phyloP scores from a whole-genome alignment of 2,113 vertebrate genomes.

The Otis tarda region DNA sequence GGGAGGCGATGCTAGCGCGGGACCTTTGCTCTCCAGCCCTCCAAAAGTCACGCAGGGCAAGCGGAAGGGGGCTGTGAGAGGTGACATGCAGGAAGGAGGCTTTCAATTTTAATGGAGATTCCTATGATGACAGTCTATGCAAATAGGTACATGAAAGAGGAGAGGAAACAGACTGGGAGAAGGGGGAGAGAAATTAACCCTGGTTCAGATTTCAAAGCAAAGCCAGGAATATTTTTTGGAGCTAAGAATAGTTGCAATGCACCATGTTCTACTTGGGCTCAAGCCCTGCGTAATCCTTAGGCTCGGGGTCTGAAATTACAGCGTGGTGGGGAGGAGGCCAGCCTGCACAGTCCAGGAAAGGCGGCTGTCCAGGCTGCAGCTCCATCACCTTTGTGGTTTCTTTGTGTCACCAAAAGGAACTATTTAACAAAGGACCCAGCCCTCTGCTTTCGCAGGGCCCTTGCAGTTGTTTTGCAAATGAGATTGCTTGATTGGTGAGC shows the following conservation, averaged over 20 bases:
- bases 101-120: slow-evolving; percentile 69
- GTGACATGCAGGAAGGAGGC: slow-evolving; percentile 67
- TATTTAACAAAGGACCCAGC: slow-evolving; percentile 30
- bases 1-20: neutral
- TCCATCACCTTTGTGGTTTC: slow-evolving; percentile 52
- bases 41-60: slow-evolving; percentile 53
- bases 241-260: slow-evolving; percentile 49
- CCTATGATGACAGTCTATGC: slow-evolving; percentile 64
- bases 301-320: neutral
- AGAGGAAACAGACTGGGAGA: slow-evolving; percentile 53
- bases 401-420: slow-evolving; percentile 49
- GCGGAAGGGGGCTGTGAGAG: slow-evolving; percentile 52
- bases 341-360: neutral
- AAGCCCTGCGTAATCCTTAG: neutral
- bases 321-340: neutral
- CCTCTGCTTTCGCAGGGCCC: slow-evolving; percentile 31
- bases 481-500: slow-evolving; percentile 57
- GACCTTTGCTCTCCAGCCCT: slow-evolving; percentile 64
- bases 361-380: neutral
- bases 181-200: slow-evolving; percentile 51
- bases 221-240: slow-evolving; percentile 53
- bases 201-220: slow-evolving; percentile 63
- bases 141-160: slow-evolving; percentile 67
- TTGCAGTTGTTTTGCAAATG: slow-evolving; percentile 67
- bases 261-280: slow-evolving; percentile 34